Base-by-base conservation (phyloP, 2,797 vertebrate genomes). In the Tangara arthus region DNA sequence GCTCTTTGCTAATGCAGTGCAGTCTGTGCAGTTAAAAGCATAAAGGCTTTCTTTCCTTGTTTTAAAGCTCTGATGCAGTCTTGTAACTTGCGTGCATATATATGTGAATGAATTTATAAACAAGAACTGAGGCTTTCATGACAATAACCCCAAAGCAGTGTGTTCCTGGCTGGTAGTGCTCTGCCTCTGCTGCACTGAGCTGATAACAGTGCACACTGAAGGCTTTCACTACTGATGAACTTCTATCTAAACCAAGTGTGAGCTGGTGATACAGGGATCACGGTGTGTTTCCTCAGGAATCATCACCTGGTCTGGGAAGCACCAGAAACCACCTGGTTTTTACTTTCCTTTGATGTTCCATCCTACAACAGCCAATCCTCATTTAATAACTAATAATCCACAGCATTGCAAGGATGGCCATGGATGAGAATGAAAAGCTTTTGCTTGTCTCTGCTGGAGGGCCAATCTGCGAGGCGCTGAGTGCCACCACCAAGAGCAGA, bases 21-120 rank as follows among this genome's bases (percentile, higher is more conserved):
- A 57, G 34, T 19, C 3, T 23, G 20, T 82, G 91, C 72, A 87
- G 79, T 80, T 94, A 96, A 61, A 94, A 21, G 59, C 87, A 86
- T 46, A 56, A 75, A 53, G 65, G 68, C 66, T 94, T 91, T 24
- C 50, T 16, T 32, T 8, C 55, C 42, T 53, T 75, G 87, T 75
- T 93, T 89, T 75, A 92, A 70, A 93, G 83, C 75, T 85, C 52
- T 12, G 12, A 41, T 70, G 49, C 76, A 55, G 30, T 55, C 68
- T 49, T 53, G 20, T 24, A 66, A 35, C 26, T 70, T 2, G 7
- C 0, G 6, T 55, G 28, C 22, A 17, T 4, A 8, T 6, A 2
- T 18, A n/a, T 7, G 27, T 57, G n/a, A 70, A 20, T 64, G 50
- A 65, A 60, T 61, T 56, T 44, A 55, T 52, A 55, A 64, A 26